phyloP scores from a whole-genome alignment of 2,888 invertebrate genomes.

The Pycnomerus fuliginosus region DNA sequence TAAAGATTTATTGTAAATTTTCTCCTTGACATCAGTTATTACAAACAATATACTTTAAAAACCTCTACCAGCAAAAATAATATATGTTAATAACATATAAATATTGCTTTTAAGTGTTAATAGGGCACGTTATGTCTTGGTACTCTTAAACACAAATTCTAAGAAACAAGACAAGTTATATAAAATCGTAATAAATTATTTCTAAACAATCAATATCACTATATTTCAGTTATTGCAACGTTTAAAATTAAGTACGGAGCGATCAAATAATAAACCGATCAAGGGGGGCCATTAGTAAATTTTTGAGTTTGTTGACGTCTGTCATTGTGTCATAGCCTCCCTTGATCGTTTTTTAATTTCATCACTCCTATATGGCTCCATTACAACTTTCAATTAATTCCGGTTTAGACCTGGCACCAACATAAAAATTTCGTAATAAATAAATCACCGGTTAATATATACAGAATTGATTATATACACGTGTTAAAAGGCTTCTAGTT shows the following conservation, averaged over 20 bases:
- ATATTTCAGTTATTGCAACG: background rate
- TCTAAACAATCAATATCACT: background rate
- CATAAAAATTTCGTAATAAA: constrained; percentile 7
- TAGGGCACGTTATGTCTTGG: constrained; percentile 29
- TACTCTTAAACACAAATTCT: constrained; percentile 36
- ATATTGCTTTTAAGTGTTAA: constrained; percentile 37
- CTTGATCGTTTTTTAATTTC: too few relatives aligned
- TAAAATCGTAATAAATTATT: background rate
- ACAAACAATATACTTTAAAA: constrained; percentile 20
- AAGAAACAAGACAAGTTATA: constrained; percentile 33
- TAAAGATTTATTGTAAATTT: too few relatives aligned
- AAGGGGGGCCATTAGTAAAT: too few relatives aligned
- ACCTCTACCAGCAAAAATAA: constrained; percentile 43
- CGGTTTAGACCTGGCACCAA: background rate
- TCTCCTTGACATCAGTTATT: too few relatives aligned
- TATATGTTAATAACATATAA: constrained; percentile 43
- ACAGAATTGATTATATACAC: background rate
- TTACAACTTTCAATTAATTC: constrained; percentile 4
- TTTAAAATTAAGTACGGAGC: background rate
- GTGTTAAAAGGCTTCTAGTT: background rate
- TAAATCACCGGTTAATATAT: constrained; percentile 13
- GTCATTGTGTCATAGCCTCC: too few relatives aligned
- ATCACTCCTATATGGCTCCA: too few relatives aligned
- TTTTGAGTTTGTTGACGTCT: too few relatives aligned
- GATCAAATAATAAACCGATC: too few relatives aligned